These are phyloP conservation scores for Lasioglossum malachurum DNA, from an alignment of 2,888 invertebrate species.

Conservation along the genomic window DNA sequence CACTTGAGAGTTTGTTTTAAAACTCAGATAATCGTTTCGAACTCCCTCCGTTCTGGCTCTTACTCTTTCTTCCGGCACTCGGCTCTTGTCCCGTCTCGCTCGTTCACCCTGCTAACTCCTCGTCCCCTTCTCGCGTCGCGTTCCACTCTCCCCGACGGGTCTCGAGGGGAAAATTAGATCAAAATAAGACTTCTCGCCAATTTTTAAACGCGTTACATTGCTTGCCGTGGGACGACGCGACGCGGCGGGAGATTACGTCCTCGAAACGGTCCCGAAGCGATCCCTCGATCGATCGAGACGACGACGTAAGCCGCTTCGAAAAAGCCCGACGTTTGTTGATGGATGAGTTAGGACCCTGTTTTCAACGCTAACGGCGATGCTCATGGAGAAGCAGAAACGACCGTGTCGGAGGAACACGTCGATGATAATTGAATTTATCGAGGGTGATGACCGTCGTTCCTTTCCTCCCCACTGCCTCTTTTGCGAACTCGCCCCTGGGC, in stretches of 20 bases:
- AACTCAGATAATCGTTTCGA: conserved; percentile 84
- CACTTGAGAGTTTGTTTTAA: conserved; percentile 84
- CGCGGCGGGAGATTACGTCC: conserved; percentile 46
- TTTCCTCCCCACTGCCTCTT: conserved; percentile 6
- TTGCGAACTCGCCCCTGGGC: conserved; percentile 5
- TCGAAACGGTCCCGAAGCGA: conserved; percentile 1
- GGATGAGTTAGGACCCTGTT: conserved; percentile 12
- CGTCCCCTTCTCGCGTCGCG: conserved; percentile 44
- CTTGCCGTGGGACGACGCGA: conserved; percentile 33
- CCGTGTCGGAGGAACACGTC: not conserved
- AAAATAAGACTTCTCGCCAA: conserved; percentile 80
- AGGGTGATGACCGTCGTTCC: conserved; percentile 60
- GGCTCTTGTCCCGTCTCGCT: not conserved
- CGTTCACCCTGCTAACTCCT: conserved; percentile 5
- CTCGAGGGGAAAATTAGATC: conserved; percentile 78
- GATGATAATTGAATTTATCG: conserved; percentile 68
- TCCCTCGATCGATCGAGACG: conserved; percentile 39
- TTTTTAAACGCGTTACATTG: conserved; percentile 75
- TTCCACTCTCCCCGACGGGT: conserved; percentile 55
- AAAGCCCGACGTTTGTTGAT: conserved; percentile 45
- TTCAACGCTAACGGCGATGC: not conserved
- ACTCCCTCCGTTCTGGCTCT: conserved; percentile 67
- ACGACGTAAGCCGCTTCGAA: not conserved
- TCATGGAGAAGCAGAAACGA: not conserved
- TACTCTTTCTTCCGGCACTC: conserved; percentile 10